A percentile compares a stretch with the other conserved stretches of the same genome.
phyloP scores from a whole-genome alignment of 2,888 invertebrate genomes.

The Drosophila parthenogenetica region DNA sequence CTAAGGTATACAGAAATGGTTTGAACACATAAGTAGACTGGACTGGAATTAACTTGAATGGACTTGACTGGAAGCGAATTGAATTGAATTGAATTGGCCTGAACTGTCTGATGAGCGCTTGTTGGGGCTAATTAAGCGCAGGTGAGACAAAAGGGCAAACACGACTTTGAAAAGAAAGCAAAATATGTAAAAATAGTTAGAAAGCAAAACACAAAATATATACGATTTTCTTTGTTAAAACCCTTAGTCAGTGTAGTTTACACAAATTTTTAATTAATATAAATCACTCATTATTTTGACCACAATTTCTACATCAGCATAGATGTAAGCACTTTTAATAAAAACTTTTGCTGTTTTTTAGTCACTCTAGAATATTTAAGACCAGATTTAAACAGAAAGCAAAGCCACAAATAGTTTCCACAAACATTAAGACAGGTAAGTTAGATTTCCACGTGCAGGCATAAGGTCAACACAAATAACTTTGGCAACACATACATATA shows the following conservation, averaged over 20 bases:
- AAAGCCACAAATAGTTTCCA: conserved; percentile 13
- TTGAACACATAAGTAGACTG: conserved; percentile 15
- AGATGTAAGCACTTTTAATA: no score
- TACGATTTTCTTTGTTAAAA: neutral
- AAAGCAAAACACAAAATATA: neutral
- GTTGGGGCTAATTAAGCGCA: conserved; percentile 23
- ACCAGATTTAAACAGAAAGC: conserved; percentile 9
- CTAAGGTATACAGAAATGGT: conserved; percentile 39
- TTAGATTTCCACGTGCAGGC: conserved; percentile 53
- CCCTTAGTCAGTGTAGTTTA: neutral
- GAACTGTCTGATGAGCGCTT: conserved; percentile 14
- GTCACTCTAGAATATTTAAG: conserved; percentile 11
- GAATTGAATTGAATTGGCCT: neutral
- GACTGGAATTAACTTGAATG: conserved; percentile 1
- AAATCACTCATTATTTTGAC: no score
- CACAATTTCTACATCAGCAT: no score
- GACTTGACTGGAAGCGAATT: neutral
- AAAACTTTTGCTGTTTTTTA: neutral
- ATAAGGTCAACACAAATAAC: conserved; percentile 64
- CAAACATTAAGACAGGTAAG: conserved; percentile 23
- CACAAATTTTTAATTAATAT: no score
- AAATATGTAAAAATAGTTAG: neutral
- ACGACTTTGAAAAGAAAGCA: conserved; percentile 29
- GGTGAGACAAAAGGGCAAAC: conserved; percentile 27
- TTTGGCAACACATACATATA: conserved; percentile 32